Evolutionary conservation across 2,113 vertebrate genomes (phyloP), one percentile per base, ranked within the genome.

Genomic region (Haemorhous mexicanus): DNA sequence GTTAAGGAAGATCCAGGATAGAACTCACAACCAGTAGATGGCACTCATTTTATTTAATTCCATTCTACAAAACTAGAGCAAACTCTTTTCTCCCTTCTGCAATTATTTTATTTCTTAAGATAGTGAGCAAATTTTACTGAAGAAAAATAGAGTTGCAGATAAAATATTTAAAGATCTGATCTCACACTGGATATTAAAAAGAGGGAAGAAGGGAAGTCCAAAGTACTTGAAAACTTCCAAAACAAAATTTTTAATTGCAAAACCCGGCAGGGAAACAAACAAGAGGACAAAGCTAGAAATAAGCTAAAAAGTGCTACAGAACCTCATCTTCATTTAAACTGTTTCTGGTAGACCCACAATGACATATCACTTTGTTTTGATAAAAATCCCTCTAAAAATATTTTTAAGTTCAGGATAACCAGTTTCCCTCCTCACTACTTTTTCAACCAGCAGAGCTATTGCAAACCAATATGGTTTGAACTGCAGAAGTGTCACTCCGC

Each of bases 41-140:
- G 95, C 96, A 95, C 91, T 93, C 90, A 94, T 75, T 96, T 97
- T 96, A 97, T 89, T 96, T 95, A 61, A 93, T 96, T 91, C 75
- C 37, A 44, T 84, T 76, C 33, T 35, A 46, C 32, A 24, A 56
- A 84, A 77, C 11, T 28, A 30, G 11, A 67, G 27, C 13, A 80
- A 80, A 53, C 16, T 61, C 82, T 12, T 28, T 13, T 64, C 72
- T 80, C 12, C 50, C 8, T 74, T 43, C 20, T 23, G n/a, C 6
- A 85, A 68, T 52, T 79, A 41, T 55, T 77, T 84, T 21, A 12
- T 50, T 55, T 90, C 84, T 91, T 75, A 84, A 69, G 10, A 43
- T 7, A 37, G 5, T 50, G 2, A 70, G 3, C 26, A 80, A 70
- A 5, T 39, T 74, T 73, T 62, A 13, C 17, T 39, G 46, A 88